phyloP scores from a whole-genome alignment of 2,888 invertebrate genomes.

The Timandra comae region DNA sequence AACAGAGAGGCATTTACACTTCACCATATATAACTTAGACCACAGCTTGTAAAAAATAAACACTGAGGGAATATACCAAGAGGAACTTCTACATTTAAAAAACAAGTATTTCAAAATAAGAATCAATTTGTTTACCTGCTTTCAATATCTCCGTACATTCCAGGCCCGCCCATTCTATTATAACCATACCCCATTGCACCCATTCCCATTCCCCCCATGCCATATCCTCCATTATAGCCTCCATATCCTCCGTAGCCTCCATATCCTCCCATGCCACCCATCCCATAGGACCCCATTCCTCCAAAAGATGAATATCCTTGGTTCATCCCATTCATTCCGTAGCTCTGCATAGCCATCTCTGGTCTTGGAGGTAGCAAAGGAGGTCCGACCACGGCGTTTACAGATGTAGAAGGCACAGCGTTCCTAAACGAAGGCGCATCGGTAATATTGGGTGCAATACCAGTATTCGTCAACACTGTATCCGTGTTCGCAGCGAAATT shows the following conservation, averaged over 20 bases:
- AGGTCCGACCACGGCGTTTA: constrained; percentile 21
- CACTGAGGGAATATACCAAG: no score
- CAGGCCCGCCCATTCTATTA: no score
- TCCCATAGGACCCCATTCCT: constrained; percentile 28
- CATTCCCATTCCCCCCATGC: constrained; percentile 31
- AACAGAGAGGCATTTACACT: no score
- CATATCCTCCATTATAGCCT: constrained; percentile 28
- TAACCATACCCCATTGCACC: constrained; percentile 54
- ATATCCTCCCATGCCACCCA: constrained; percentile 28
- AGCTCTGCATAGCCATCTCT: constrained; percentile 34
- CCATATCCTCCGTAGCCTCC: constrained; percentile 37
- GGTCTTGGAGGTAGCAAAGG: constrained; percentile 57
- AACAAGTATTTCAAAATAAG: not conserved
- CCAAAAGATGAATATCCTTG: constrained; percentile 11
- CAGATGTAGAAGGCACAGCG: constrained; percentile 41
- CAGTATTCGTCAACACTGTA: constrained; percentile 43
- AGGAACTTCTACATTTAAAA: no score
- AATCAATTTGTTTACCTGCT: constrained; percentile 63
- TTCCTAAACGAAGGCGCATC: constrained; percentile 40
- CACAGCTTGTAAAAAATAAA: no score
- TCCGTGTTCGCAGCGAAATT: constrained; percentile 44
- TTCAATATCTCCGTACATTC: constrained; percentile 79
- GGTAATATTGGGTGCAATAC: constrained; percentile 23
- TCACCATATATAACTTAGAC: no score
- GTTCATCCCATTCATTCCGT: constrained; percentile 38